Evolutionary conservation across 2,797 vertebrate genomes (phyloP).

Genomic region (Enteromius radiatus): DNA sequence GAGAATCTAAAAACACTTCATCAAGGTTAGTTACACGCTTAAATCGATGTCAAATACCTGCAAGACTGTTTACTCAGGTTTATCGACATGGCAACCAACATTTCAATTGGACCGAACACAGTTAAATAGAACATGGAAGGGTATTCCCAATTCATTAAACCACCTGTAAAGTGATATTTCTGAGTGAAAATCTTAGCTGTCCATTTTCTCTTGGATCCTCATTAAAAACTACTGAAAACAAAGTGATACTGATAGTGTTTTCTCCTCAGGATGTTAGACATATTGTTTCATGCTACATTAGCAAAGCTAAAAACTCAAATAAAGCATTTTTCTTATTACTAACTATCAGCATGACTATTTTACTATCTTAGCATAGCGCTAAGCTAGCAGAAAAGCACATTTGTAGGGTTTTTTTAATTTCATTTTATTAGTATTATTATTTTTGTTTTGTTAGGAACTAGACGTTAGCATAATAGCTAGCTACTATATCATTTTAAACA

Average conservation of each 20-base stretch:
- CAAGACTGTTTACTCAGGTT: constrained; percentile 4
- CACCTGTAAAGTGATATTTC: not conserved
- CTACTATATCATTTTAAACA: no score
- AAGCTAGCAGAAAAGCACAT: no score
- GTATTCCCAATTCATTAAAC: not conserved
- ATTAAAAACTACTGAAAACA: not conserved
- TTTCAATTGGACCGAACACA: not conserved
- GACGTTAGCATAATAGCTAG: no score
- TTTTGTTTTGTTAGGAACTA: no score
- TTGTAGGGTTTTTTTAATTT: no score
- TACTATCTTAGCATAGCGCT: not conserved
- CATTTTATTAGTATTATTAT: no score
- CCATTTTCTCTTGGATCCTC: not conserved
- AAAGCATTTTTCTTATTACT: not conserved
- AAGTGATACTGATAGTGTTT: not conserved
- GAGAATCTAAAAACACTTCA: not conserved
- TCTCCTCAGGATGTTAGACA: not conserved
- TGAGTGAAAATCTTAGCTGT: not conserved
- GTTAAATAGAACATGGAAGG: not conserved
- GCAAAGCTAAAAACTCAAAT: not conserved
- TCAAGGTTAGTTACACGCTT: constrained; percentile 15
- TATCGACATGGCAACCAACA: not conserved
- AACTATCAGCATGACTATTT: not conserved
- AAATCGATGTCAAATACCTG: constrained; percentile 8
- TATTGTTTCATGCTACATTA: not conserved